These are phyloP conservation scores for Capricornis sumatraensis DNA, from an alignment of 2,113 vertebrate genomes.

Conservation along the genomic window DNA sequence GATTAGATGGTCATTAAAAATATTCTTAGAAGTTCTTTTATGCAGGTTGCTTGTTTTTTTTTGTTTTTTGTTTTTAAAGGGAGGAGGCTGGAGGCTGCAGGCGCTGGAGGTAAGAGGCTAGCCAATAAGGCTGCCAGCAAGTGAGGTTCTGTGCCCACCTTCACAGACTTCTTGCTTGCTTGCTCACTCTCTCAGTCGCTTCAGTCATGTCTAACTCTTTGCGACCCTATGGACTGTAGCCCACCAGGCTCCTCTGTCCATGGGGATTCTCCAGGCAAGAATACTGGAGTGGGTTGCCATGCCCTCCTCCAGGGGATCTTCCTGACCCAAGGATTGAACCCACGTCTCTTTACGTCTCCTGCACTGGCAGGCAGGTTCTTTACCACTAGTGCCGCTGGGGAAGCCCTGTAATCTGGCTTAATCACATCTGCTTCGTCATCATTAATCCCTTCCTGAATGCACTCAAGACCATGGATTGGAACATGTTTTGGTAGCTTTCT, in stretches of 20 bases:
- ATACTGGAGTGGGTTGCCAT: not conserved
- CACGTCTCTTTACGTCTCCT: not conserved
- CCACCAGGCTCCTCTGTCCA: not conserved
- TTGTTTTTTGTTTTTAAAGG: not conserved
- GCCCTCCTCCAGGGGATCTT: not conserved
- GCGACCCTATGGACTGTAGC: not conserved
- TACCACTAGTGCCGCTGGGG: not conserved
- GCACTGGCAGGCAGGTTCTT: not conserved
- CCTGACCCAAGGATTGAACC: not conserved
- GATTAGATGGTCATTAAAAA: not conserved
- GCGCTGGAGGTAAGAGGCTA: not conserved
- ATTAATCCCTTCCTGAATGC: not conserved
- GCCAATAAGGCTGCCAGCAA: not conserved
- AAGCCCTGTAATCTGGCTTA: not conserved
- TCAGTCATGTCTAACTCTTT: not conserved
- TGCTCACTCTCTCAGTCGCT: not conserved
- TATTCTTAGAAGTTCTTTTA: not conserved
- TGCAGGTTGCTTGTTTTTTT: not conserved
- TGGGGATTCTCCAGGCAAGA: not conserved
- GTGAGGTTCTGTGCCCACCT: not conserved
- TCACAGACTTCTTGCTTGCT: not conserved
- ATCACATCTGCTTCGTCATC: not conserved
- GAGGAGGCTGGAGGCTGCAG: not conserved
- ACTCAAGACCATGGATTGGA: not conserved
- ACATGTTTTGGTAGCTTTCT: not conserved